A percentile compares a stretch with the other conserved stretches of the same genome.
Evolutionary conservation across 2,113 vertebrate species (phyloP).

Genomic region (Salvator merianae): DNA sequence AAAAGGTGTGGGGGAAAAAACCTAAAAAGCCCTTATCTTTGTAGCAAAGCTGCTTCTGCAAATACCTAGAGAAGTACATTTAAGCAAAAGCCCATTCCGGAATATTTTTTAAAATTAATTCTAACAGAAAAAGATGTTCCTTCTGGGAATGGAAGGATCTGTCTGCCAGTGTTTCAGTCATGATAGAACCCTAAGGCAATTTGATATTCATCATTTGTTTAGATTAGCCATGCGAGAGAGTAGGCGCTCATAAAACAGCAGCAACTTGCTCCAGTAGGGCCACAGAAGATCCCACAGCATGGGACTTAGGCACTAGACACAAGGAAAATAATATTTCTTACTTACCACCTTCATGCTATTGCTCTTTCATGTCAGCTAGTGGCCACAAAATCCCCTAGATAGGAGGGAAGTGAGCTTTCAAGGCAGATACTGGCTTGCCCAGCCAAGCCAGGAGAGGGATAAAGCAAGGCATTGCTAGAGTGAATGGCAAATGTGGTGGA

Average conservation of each 20-base stretch:
- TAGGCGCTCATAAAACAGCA: slow-evolving; percentile 50
- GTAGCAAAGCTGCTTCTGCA: not conserved
- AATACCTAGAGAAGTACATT: not conserved
- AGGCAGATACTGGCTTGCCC: no score
- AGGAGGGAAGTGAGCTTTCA: no score
- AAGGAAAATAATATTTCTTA: no score
- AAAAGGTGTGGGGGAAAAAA: not conserved
- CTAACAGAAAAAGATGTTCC: slow-evolving; percentile 34
- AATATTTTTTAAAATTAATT: not conserved
- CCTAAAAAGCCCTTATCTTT: not conserved
- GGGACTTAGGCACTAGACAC: slow-evolving; percentile 48
- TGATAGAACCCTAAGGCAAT: slow-evolving; percentile 10
- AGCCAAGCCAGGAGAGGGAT: no score
- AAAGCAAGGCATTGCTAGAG: no score
- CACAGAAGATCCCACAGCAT: slow-evolving; percentile 36
- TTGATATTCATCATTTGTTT: slow-evolving; percentile 40
- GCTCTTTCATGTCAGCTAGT: no score
- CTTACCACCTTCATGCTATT: no score
- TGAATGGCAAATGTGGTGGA: no score
- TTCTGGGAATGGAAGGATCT: slow-evolving; percentile 41
- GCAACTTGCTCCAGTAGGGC: slow-evolving; percentile 46
- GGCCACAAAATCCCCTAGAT: no score
- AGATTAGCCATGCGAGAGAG: slow-evolving; percentile 49
- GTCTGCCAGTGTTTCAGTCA: slow-evolving; percentile 25
- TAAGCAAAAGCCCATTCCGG: not conserved